A percentile compares a stretch with the other conserved stretches of the same genome.
These are phyloP conservation scores for Dysmachus trigonus DNA, from an alignment of 2,888 invertebrate species.

Conservation along the genomic window DNA sequence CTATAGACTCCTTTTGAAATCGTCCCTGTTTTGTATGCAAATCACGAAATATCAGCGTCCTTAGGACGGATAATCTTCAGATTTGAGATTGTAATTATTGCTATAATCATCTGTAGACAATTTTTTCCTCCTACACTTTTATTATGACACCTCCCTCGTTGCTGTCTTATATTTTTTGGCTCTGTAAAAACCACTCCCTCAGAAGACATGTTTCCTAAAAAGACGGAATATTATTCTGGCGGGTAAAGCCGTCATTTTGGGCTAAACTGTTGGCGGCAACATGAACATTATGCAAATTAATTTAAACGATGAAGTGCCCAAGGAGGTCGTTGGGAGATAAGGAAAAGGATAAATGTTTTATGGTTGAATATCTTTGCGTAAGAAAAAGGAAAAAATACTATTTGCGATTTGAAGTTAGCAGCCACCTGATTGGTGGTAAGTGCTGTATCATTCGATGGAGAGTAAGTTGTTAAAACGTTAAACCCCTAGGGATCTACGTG, in stretches of 20 bases:
- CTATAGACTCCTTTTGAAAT: not conserved
- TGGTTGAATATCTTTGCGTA: not conserved
- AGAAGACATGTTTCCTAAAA: not conserved
- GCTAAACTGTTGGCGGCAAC: not conserved
- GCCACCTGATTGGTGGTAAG: slow-evolving; percentile 3
- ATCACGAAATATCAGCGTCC: slow-evolving; percentile 28
- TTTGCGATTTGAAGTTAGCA: not conserved
- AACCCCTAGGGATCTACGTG: slow-evolving; percentile 37
- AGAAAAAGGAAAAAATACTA: not conserved
- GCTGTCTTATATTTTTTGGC: not conserved
- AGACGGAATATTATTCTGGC: not conserved
- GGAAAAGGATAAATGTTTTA: not conserved
- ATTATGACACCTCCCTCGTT: not conserved
- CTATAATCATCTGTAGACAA: slow-evolving; percentile 60
- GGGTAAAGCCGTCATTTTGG: not conserved
- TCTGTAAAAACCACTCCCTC: not conserved
- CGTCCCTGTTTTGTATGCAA: slow-evolving; percentile 36
- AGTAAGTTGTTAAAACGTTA: slow-evolving; percentile 29
- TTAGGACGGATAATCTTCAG: slow-evolving; percentile 37
- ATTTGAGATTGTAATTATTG: slow-evolving; percentile 57
- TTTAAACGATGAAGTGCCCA: slow-evolving; percentile 36
- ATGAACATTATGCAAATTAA: slow-evolving; percentile 43
- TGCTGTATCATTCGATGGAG: slow-evolving; percentile 3
- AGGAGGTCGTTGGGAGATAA: slow-evolving; percentile 1
- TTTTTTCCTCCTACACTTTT: slow-evolving; percentile 46